Conservation (phyloP, 1,140 invertebrate genomes). For the Drosophila sulfurigaster region DNA sequence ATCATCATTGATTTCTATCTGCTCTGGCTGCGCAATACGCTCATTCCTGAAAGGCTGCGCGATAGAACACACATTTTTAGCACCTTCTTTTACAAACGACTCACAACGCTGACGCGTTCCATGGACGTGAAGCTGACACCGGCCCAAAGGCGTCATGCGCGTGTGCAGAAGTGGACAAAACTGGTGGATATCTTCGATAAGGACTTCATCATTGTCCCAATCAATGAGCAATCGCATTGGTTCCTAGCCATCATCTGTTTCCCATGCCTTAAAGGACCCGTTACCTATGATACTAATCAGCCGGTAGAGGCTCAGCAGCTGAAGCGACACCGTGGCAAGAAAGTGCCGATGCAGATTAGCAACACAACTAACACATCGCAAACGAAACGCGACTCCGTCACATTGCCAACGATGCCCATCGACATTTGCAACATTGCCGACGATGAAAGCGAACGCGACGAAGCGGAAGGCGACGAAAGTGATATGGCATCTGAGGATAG, state of each 20-base stretch:
- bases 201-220: conserved; percentile 98
- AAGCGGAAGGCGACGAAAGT: conserved; percentile 92
- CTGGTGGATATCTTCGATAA: conserved; percentile 98
- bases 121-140: conserved; percentile 88
- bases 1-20: conserved; percentile 99
- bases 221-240: conserved; percentile 99
- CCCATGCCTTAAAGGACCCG: conserved; percentile 90
- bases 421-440: conserved; percentile 88
- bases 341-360: conserved; percentile 86
- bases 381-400: conserved; percentile 84
- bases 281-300: conserved; percentile 86
- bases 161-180: conserved; percentile 98
- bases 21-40: conserved; percentile 92
- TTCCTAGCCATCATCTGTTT: conserved; percentile 98
- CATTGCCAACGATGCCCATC: conserved; percentile 66
- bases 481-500: conserved; percentile 88
- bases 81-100: conserved; percentile 97
- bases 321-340: conserved; percentile 85
- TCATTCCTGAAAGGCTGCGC: conserved; percentile 89
- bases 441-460: conserved; percentile 91
- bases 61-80: conserved; percentile 96
- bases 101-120: conserved; percentile 89
- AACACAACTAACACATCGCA: conserved; percentile 89
- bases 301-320: conserved; percentile 86
- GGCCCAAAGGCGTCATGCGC: conserved; percentile 93